Conservation (phyloP, 2,888 invertebrate species). For the Nineta flava region DNA sequence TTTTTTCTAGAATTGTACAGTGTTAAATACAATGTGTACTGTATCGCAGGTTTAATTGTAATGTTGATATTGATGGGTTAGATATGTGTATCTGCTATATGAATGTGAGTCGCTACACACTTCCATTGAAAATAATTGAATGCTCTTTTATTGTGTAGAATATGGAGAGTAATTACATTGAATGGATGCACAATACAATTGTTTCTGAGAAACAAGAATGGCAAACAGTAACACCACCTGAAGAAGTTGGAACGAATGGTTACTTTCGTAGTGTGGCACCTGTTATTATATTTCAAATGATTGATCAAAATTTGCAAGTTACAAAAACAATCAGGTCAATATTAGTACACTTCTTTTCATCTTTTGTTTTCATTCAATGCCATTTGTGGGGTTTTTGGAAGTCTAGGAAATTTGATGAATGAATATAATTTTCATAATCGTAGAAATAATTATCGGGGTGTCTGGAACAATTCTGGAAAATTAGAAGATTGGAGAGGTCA, state of each 20-base stretch:
- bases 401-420: background rate
- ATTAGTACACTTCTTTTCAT: too few species aligned
- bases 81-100: too few species aligned
- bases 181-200: slow-evolving; percentile 93
- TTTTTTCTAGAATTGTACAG: too few species aligned
- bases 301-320: slow-evolving; percentile 85
- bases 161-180: slow-evolving; percentile 78
- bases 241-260: slow-evolving; percentile 59
- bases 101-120: too few species aligned
- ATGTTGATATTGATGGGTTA: too few species aligned
- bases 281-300: slow-evolving; percentile 95
- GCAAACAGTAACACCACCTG: slow-evolving; percentile 65
- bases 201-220: slow-evolving; percentile 87
- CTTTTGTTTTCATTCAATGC: background rate
- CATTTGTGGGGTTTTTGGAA: background rate
- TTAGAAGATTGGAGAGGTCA: too few species aligned
- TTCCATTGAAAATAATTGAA: background rate
- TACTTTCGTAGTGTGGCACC: slow-evolving; percentile 89
- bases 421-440: too few species aligned
- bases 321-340: slow-evolving; percentile 32
- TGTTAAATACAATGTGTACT: too few species aligned
- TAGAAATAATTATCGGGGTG: too few species aligned
- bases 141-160: slow-evolving; percentile 30
- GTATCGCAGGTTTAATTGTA: too few species aligned
- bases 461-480: too few species aligned